These are phyloP conservation scores for Emmelina monodactyla DNA, from an alignment of 2,888 invertebrate genomes.

Conservation along the genomic window DNA sequence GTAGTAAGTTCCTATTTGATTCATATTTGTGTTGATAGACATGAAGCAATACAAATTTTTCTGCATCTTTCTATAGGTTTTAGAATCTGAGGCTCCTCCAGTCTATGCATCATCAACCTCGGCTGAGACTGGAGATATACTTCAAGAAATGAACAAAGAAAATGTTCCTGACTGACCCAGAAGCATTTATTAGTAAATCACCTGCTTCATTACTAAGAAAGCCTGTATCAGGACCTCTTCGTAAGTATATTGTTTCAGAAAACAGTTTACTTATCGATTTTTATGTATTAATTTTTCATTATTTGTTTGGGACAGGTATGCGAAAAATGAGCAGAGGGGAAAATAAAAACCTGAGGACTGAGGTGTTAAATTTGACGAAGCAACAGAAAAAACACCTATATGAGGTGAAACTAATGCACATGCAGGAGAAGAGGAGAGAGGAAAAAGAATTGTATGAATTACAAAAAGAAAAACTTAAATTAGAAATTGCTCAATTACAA, in stretches of 20 bases:
- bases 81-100: background rate
- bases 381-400: background rate
- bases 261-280: background rate
- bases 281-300: background rate
- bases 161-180: background rate
- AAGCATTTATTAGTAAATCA: background rate
- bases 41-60: too few species aligned
- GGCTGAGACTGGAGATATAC: background rate
- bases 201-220: background rate
- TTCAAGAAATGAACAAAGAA: background rate
- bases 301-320: background rate
- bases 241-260: background rate
- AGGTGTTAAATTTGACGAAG: background rate
- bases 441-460: background rate
- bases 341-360: background rate
- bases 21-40: too few species aligned
- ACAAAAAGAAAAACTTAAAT: background rate
- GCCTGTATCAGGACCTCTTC: background rate
- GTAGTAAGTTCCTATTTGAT: background rate
- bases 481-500: background rate
- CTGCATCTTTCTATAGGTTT: background rate
- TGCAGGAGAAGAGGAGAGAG: background rate
- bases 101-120: background rate
- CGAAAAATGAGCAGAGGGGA: background rate
- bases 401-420: background rate